phyloP scores from a whole-genome alignment of 35 echinoderm and acorn worm species.

The Nesometra sesokonis region DNA sequence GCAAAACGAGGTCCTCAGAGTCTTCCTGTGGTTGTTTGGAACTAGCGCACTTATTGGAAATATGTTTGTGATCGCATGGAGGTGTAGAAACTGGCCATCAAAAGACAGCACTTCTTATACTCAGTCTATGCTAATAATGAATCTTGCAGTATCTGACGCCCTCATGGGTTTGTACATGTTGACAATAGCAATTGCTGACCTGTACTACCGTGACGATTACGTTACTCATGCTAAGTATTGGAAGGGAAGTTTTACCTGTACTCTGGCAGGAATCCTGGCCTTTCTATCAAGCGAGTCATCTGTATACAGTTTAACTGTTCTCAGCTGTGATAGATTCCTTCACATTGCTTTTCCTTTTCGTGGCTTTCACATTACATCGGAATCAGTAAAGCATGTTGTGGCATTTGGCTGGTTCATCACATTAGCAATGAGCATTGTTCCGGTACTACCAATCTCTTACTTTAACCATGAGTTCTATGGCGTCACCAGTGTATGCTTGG shows the following conservation, averaged over 20 bases:
- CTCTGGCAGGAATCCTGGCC: constrained; percentile 23
- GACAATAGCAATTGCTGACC: constrained; percentile 28
- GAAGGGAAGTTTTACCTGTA: constrained; percentile 28
- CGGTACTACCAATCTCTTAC: too few species aligned
- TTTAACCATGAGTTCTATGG: too few species aligned
- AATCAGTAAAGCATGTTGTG: too few species aligned
- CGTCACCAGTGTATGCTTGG: too few species aligned
- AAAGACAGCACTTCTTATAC: neutral
- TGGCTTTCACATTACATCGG: too few species aligned
- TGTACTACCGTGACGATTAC: constrained; percentile 34
- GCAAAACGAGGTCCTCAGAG: constrained; percentile 18
- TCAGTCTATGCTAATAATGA: constrained; percentile 26
- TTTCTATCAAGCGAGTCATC: constrained; percentile 55
- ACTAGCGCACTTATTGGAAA: constrained; percentile 40
- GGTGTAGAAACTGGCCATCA: neutral
- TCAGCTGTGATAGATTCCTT: constrained; percentile 47
- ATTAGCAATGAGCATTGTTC: too few species aligned
- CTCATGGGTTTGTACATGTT: constrained; percentile 59
- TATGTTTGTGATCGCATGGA: constrained; percentile 17
- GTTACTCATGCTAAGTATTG: constrained; percentile 16
- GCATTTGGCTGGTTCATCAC: too few species aligned
- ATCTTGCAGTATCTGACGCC: constrained; percentile 40
- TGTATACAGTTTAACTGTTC: constrained; percentile 32
- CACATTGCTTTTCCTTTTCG: constrained; percentile 24
- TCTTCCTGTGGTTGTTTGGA: constrained; percentile 43